These are phyloP conservation scores for Andrena hattorfiana DNA, from an alignment of 2,888 invertebrate species.

Conservation along the genomic window DNA sequence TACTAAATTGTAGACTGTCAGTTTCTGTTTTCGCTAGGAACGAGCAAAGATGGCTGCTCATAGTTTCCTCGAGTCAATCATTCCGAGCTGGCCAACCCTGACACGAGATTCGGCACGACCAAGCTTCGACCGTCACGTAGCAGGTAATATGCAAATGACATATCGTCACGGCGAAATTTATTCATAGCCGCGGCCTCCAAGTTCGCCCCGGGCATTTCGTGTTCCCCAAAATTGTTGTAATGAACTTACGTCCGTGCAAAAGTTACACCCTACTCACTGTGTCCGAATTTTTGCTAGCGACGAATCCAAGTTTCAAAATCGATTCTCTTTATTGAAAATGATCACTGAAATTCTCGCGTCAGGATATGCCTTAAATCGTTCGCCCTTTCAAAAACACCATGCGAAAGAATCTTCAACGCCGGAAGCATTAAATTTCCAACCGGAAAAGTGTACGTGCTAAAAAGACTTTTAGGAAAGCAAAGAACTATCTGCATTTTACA, in stretches of 20 bases:
- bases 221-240: conserved; percentile 67
- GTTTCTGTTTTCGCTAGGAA: not conserved
- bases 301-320: conserved; percentile 24
- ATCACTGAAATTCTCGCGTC: conserved; percentile 30
- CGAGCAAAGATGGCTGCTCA: conserved; percentile 6
- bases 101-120: conserved; percentile 43
- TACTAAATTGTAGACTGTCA: no score
- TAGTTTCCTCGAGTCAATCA: conserved; percentile 18
- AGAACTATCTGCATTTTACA: no score
- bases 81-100: conserved; percentile 17
- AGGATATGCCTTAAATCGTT: not conserved
- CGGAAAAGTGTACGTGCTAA: no score
- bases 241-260: conserved; percentile 67
- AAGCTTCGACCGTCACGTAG: conserved; percentile 47
- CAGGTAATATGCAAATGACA: conserved; percentile 78
- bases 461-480: no score
- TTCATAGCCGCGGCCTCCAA: conserved; percentile 74
- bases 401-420: not conserved
- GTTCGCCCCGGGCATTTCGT: conserved; percentile 49
- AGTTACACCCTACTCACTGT: conserved; percentile 50
- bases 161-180: conserved; percentile 76
- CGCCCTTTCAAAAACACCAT: no score
- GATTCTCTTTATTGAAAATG: conserved; percentile 41
- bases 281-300: conserved; percentile 1
- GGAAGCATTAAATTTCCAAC: no score